phyloP scores from a whole-genome alignment of 2,113 vertebrate species.

The Syngnathus typhle region DNA sequence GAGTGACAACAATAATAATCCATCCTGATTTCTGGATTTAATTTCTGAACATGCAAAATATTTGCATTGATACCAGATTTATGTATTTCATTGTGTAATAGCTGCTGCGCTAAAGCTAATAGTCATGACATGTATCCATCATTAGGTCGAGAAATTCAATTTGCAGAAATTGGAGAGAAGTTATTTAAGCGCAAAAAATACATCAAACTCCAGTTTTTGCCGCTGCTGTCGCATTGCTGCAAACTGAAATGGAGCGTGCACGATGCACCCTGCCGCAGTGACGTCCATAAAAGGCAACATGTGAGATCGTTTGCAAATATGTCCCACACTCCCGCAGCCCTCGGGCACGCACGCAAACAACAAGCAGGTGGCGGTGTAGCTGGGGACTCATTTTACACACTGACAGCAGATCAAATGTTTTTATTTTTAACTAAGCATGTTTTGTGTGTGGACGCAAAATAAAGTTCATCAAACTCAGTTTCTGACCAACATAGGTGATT shows the following conservation, averaged over 20 bases:
- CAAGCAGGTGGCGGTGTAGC: constrained; percentile 25
- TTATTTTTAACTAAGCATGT: background rate
- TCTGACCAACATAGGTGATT: background rate
- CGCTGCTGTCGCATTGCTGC: constrained; percentile 4
- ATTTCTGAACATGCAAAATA: no score
- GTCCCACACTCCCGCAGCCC: background rate
- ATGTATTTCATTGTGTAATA: background rate
- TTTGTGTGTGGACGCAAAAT: background rate
- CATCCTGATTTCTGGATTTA: background rate
- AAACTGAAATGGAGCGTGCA: constrained; percentile 8
- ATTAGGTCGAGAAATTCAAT: no score
- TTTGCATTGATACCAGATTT: no score
- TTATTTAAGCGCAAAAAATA: background rate
- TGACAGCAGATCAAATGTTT: background rate
- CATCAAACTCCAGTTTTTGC: background rate
- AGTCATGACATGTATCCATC: background rate
- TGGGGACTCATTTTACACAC: constrained; percentile 9
- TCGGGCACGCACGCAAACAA: constrained; percentile 17
- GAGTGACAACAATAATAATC: constrained; percentile 54
- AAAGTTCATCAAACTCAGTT: background rate
- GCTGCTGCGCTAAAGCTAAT: background rate
- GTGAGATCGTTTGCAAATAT: constrained; percentile 1
- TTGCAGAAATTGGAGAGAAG: background rate
- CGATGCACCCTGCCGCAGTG: constrained; percentile 10
- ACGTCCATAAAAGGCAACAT: constrained; percentile 5